A percentile compares a stretch with the other conserved stretches of the same genome.
Evolutionary conservation across 2,797 vertebrate genomes (phyloP).

Genomic region (Molossus alvarezi): DNA sequence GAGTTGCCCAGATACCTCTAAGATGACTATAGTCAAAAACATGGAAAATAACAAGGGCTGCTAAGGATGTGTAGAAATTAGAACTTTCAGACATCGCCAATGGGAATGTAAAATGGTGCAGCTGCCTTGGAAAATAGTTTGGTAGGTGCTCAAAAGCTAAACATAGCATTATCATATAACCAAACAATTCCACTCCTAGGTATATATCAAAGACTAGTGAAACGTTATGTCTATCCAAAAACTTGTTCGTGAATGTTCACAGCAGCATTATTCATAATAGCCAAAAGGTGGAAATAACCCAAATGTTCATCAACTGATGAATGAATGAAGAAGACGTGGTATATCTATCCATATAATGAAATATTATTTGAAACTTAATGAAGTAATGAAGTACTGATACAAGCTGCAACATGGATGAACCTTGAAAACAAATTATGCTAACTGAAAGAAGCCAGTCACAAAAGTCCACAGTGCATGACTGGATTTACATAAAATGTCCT

Average conservation of each 20-base stretch:
- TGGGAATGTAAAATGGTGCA: background rate
- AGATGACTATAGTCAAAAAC: background rate
- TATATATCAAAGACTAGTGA: background rate
- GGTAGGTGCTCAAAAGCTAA: constrained; percentile 5
- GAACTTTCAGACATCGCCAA: background rate
- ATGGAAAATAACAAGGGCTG: background rate
- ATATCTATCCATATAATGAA: background rate
- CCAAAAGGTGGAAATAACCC: background rate
- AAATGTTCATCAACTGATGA: background rate
- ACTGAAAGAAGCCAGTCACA: background rate
- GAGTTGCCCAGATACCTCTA: too few species aligned
- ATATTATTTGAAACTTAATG: background rate
- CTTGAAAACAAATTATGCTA: background rate
- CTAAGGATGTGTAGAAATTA: background rate
- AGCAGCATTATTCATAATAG: background rate
- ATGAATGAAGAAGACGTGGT: background rate
- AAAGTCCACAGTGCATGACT: background rate
- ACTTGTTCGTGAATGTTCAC: background rate
- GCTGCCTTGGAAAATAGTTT: background rate
- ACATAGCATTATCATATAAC: background rate
- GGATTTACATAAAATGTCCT: background rate
- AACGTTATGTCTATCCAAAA: background rate
- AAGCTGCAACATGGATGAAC: background rate
- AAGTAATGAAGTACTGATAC: constrained; percentile 17
- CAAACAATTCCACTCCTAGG: background rate